Evolutionary conservation across 1,140 invertebrate genomes (phyloP), one percentile per base, ranked within the genome.

Genomic region (Asobara japonica): DNA sequence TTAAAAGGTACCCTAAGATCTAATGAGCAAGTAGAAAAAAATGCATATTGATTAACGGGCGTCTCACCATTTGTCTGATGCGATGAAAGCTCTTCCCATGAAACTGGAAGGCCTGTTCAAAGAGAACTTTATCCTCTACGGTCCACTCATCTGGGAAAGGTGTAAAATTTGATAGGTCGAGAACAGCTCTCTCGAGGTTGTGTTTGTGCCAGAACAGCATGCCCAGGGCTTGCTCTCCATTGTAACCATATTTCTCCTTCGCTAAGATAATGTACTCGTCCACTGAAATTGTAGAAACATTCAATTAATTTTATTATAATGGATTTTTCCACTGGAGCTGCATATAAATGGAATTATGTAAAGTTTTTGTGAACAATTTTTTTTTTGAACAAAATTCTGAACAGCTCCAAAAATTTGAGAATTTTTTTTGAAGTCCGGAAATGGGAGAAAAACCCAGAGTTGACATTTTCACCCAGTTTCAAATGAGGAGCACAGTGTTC

Each of bases 181-280:
- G 88, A 2, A 97, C 92, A 3, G 97, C 97, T 78, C 95, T 91
- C 75, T 96, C 95, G 38, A 99, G 89, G 86, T 98, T 96, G 88
- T 98, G 97, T 87, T 98, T 97, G 81, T 99, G 97, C 97, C 97
- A 99, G 86, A 97, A 98, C 11, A 99, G 87, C 96, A 99, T 98
- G 11, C 97, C 97, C 30, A 99, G 88, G 25, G 97, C 97, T 88
- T 99, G 97, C 89, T 99, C 97, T 36, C 94, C 95, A 88, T 98
- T 98, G 79, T 99, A 99, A 56, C 96, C 96, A 91, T 97, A 98
- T 85, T 98, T 98, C 82, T 98, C 96, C 88, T 98, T 98, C n/a
- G 97, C 95, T 76, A 97, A 91, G 78, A 92, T 91, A 74, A 98
- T 95, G 82, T 98, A 98, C 82, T 98, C 94, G 88, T 98, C 97